Base-by-base conservation (phyloP, 2,797 vertebrate genomes). In the Cryptoblepharus egeriae region DNA sequence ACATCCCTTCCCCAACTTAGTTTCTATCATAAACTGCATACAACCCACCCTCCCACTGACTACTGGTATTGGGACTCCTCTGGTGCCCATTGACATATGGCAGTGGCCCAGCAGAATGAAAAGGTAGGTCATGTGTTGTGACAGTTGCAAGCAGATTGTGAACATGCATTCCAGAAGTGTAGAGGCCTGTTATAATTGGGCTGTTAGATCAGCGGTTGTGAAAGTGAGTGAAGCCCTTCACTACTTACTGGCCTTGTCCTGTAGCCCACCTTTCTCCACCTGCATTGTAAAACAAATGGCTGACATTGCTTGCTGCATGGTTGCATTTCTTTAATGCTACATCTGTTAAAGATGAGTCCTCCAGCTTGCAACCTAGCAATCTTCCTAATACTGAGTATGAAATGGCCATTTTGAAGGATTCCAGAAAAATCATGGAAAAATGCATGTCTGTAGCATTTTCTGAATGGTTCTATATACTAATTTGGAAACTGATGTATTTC, bases 401-500 rank as follows among this genome's bases (percentile, higher is more conserved):
- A n/a, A n/a, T 13, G 5, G 22, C 5, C 26, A 9, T 37, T 58
- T 16, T 37, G 15, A 39, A 18, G 39, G 26, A 58, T 28, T 7
- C 35, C 37, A 7, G 28, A 75, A 61, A 18, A 55, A 24, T 26
- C 26, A 61, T 18, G 7, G 1, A 11, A 61, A 72, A 92, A 93
- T 92, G 87, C 64, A 81, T 92, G 89, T 91, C 82, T 90, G 79
- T 90, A 80, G 86, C 85, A 91, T 85, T 81, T 90, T 93, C 91
- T 94, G 87, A 82, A 69, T 79, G 88, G 89, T 91, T 93, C 91
- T 72, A 90, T 92, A 93, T 55, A 94, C 92, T 93, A 85, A 89
- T 90, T 94, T 74, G 55, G 89, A 91, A 67, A 90, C 80, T n/a
- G 80, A 93, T 89, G 86, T 85, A 80, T 93, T 94, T 93, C 92